Conservation (phyloP, 2,888 invertebrate genomes). For the Habrosyne pyritoides region DNA sequence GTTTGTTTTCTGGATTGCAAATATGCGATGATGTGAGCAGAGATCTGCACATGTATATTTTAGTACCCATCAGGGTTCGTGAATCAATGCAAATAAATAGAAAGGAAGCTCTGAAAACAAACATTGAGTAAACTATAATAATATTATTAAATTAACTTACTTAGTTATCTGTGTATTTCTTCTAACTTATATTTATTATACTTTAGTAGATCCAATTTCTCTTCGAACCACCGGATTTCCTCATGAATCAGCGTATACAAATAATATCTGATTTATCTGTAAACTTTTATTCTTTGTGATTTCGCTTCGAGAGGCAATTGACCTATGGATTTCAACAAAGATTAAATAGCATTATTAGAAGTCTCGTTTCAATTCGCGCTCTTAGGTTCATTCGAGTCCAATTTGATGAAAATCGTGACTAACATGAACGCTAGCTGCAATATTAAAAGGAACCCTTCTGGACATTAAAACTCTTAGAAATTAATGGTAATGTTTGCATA, state of each 20-base stretch:
- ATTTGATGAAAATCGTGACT: neutral
- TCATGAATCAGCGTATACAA: neutral
- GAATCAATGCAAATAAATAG: no score
- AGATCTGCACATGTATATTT: no score
- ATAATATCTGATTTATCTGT: neutral
- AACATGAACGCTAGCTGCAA: neutral
- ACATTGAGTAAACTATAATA: neutral
- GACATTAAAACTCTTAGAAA: conserved; percentile 7
- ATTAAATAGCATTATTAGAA: neutral
- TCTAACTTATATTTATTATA: no score
- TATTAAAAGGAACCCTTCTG: conserved; percentile 10
- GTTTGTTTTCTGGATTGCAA: no score
- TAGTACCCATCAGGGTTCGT: no score
- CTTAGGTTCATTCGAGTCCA: neutral
- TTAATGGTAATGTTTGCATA: conserved; percentile 16
- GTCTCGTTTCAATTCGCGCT: neutral
- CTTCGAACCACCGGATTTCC: neutral
- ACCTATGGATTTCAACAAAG: neutral
- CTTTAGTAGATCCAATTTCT: neutral
- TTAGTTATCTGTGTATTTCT: neutral
- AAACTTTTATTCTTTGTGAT: neutral
- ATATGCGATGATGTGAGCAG: no score
- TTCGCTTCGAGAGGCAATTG: neutral
- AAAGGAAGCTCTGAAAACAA: no score
- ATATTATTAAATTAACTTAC: neutral